These are phyloP conservation scores for Onychostoma macrolepis DNA, from an alignment of 2,113 vertebrate species.

Conservation along the genomic window DNA sequence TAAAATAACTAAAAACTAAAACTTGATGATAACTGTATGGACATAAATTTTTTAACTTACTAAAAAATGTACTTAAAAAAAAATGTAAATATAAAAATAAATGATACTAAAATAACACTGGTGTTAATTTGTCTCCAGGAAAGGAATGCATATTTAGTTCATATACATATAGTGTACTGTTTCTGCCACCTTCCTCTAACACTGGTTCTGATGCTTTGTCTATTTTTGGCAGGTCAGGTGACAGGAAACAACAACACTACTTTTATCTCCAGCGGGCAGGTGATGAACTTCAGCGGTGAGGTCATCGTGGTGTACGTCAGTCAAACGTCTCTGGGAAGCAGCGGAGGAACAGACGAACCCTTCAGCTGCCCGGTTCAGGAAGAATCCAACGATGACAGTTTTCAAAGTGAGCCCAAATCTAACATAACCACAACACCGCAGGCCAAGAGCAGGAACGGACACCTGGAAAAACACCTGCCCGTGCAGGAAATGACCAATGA, in stretches of 20 bases:
- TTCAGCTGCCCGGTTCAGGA: constrained; percentile 90
- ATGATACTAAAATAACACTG: not conserved
- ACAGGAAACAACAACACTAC: constrained; percentile 96
- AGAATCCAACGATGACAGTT: constrained; percentile 78
- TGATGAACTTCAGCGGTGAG: constrained; percentile 98
- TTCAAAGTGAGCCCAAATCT: constrained; percentile 74
- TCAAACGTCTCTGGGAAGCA: constrained; percentile 84
- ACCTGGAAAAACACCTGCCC: constrained; percentile 62
- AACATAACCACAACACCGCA: constrained; percentile 48
- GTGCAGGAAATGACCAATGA: constrained; percentile 67
- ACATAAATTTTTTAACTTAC: no score
- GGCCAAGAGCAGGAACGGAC: not conserved
- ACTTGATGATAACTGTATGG: no score
- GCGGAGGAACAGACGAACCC: constrained; percentile 70
- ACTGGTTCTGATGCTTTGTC: not conserved
- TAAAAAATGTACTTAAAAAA: not conserved
- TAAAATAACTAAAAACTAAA: no score
- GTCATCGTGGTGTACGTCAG: constrained; percentile 94
- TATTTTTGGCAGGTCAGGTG: constrained; percentile 82
- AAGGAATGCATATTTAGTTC: constrained; percentile 2
- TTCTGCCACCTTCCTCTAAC: not conserved
- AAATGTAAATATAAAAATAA: not conserved
- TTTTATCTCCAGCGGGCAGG: constrained; percentile 96
- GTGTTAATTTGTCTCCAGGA: constrained; percentile 35
- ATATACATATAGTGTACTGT: not conserved